Conservation (phyloP, 2,113 vertebrate species). For the Paedocypris sp. region DNA sequence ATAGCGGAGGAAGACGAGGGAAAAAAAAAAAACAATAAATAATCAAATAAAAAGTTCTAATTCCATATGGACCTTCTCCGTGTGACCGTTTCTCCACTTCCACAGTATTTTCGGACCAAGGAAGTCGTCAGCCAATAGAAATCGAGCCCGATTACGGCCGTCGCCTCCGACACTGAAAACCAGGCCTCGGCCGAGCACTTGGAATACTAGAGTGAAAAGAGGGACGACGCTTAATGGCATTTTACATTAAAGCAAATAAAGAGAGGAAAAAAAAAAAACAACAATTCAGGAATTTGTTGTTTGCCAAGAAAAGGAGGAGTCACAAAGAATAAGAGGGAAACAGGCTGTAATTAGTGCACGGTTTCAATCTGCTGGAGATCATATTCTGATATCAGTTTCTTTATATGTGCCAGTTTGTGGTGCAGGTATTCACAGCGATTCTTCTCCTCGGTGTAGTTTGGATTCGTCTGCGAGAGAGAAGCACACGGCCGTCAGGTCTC, state of each 20-base stretch:
- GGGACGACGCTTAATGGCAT: slow-evolving; percentile 51
- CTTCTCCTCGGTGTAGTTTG: slow-evolving; percentile 94
- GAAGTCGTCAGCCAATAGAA: slow-evolving; percentile 10
- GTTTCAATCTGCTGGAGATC: slow-evolving; percentile 86
- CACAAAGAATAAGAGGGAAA: slow-evolving; percentile 12
- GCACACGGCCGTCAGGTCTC: slow-evolving; percentile 11
- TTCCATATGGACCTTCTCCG: no score
- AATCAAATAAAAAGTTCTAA: no score
- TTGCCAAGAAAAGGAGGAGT: slow-evolving; percentile 45
- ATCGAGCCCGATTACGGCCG: slow-evolving; percentile 23
- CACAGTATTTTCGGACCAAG: no score
- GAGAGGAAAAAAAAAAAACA: slow-evolving; percentile 24
- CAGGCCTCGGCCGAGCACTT: slow-evolving; percentile 45
- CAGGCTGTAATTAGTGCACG: slow-evolving; percentile 53
- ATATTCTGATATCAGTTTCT: slow-evolving; percentile 90
- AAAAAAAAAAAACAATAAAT: slow-evolving; percentile 53
- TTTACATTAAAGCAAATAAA: slow-evolving; percentile 39
- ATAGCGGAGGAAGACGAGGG: slow-evolving; percentile 40
- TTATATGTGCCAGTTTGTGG: slow-evolving; percentile 97
- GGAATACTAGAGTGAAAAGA: slow-evolving; percentile 33
- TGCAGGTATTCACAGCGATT: slow-evolving; percentile 97
- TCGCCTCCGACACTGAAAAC: slow-evolving; percentile 10
- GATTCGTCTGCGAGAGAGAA: slow-evolving; percentile 72
- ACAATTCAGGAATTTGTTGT: slow-evolving; percentile 50
- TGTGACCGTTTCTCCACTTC: no score